Base-by-base conservation (phyloP, 2,888 invertebrate genomes). In the Caenorhabditis panamensis region DNA sequence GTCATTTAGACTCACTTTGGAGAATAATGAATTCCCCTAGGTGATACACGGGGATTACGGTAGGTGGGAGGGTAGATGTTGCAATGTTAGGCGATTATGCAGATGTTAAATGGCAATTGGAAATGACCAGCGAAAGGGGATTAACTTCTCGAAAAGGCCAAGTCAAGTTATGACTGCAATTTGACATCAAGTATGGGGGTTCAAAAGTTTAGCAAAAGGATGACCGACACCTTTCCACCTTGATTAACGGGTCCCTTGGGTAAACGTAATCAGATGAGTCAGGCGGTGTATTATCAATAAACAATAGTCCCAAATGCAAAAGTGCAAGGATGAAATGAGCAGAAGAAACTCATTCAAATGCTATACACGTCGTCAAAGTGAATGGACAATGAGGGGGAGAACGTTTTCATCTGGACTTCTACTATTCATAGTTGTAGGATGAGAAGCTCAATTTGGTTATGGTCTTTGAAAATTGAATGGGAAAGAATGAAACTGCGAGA, bases 91-190 rank as follows among this genome's bases (percentile, higher is more conserved):
- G 22, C 49, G 69, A 69, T 69, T 61, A 69, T 69, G 69, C 31
- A 69, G 69, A 69, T 61, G 54, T 59, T 56, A 13, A 41, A n/a
- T n/a, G n/a, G n/a, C n/a, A n/a, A 18, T 26, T 37, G 18, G 41
- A 51, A 56, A 20, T 67, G 67, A 67, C 67, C 67, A 67, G 41
- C n/a, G n/a, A 56, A 67, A 67, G 56, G 56, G 67, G 67, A 31
- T 67, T 56, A 54, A n/a, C 22, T 44, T 22, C 20, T 5, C 9
- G 28, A 18, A 56, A 66, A 56, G 20, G 54, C 13, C 41, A 41
- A 16, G 41, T 41, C n/a, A n/a, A n/a, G n/a, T 41, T 41, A 6
- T 31, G 31, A n/a, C n/a, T n/a, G n/a, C n/a, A n/a, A n/a, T n/a
- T n/a, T 31, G 31, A 31, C 31, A 31, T 31, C 31, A 9, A 31